Percentiles rank a stretch among this genome's conserved stretches.
phyloP scores from a whole-genome alignment of 2,113 vertebrate genomes.

The Taxidea taxus region DNA sequence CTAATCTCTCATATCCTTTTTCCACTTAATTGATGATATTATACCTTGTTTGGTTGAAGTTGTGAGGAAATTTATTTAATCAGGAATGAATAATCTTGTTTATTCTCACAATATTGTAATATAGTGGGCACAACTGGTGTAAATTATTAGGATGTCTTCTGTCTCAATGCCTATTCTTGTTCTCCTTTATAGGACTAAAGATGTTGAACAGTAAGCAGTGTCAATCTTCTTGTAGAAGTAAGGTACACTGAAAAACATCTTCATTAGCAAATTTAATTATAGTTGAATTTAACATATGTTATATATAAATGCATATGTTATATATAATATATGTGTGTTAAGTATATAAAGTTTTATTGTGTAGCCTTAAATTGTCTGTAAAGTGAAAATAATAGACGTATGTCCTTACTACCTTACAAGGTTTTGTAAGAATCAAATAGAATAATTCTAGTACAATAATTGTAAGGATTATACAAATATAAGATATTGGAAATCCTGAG shows the following conservation, averaged over 20 bases:
- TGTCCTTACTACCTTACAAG: neutral
- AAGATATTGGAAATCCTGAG: neutral
- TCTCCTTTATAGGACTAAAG: neutral
- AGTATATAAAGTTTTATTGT: neutral
- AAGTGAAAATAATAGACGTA: neutral
- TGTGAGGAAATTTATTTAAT: neutral
- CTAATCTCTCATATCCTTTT: neutral
- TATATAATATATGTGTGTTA: neutral
- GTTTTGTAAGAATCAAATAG: neutral
- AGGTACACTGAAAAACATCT: neutral
- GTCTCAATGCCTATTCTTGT: neutral
- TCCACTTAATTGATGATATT: neutral
- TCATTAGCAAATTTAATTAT: neutral
- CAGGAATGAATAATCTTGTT: neutral
- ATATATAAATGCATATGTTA: neutral
- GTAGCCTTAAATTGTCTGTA: neutral
- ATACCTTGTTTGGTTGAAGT: neutral
- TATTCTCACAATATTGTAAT: neutral
- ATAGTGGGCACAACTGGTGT: neutral
- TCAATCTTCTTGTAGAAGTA: neutral
- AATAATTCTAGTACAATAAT: neutral
- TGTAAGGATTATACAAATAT: neutral
- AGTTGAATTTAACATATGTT: neutral
- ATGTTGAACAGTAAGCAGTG: neutral
- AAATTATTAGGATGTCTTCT: neutral